phyloP scores from a whole-genome alignment of 2,113 vertebrate genomes.

The Megaceryle torquata region DNA sequence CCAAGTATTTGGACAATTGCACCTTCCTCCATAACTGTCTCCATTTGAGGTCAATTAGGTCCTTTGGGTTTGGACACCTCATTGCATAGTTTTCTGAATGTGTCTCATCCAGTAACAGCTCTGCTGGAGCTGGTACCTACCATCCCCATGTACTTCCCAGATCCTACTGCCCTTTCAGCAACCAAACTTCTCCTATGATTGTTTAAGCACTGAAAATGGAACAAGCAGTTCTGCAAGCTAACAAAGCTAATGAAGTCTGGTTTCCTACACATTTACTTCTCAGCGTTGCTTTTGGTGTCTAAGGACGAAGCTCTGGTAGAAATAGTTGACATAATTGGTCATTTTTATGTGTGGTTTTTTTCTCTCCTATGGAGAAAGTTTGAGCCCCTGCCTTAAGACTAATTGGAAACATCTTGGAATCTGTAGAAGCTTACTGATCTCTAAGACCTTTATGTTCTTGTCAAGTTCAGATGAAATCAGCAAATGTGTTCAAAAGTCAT shows the following conservation, averaged over 20 bases:
- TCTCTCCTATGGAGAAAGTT: neutral
- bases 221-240: neutral
- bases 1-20: neutral
- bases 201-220: neutral
- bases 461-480: neutral
- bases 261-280: neutral
- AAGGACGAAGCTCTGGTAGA: neutral
- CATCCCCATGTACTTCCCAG: neutral
- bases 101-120: neutral
- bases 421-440: neutral
- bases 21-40: neutral
- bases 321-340: neutral
- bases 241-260: neutral
- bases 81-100: neutral
- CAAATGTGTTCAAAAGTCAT: neutral
- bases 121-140: neutral
- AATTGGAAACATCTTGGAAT: neutral
- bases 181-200: neutral
- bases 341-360: neutral
- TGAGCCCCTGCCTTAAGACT: neutral
- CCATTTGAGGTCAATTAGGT: neutral
- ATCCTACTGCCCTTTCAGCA: neutral
- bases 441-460: neutral
- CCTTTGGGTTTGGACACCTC: neutral
- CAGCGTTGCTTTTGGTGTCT: neutral